Evolutionary conservation across 2,113 vertebrate species (phyloP).

Genomic region (Thoracochromis brauschi): DNA sequence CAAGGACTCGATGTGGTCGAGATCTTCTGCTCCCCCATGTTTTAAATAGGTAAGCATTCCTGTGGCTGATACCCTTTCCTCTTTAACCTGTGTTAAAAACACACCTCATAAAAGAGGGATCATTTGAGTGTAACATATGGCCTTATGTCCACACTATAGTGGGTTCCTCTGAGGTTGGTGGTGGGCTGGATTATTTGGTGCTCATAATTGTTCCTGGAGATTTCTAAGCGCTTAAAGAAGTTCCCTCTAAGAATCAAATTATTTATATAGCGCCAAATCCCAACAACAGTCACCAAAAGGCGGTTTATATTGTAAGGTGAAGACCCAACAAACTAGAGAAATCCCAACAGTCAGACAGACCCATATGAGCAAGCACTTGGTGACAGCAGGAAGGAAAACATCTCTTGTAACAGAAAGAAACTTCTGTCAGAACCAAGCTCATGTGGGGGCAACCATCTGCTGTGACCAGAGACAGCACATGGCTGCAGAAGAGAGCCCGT

Average conservation of each 20-base stretch:
- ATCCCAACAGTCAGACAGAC: not conserved
- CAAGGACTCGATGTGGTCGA: not conserved
- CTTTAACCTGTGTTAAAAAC: slow-evolving; percentile 13
- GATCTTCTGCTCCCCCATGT: not conserved
- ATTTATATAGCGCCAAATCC: not conserved
- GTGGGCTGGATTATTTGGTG: slow-evolving; percentile 13
- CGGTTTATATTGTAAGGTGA: not conserved
- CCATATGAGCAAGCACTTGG: not conserved
- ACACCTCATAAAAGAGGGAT: slow-evolving; percentile 24
- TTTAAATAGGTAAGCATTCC: slow-evolving; percentile 47
- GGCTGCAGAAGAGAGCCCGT: rapidly evolving
- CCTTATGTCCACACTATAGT: slow-evolving; percentile 9
- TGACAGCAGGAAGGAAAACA: not conserved
- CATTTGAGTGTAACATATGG: slow-evolving; percentile 13
- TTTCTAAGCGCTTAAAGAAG: slow-evolving; percentile 26
- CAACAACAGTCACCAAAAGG: not conserved
- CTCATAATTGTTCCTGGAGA: slow-evolving; percentile 40
- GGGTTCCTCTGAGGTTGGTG: slow-evolving; percentile 5
- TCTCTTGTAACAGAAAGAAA: not conserved
- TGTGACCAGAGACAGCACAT: not conserved
- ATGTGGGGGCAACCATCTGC: not conserved
- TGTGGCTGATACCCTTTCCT: slow-evolving; percentile 24
- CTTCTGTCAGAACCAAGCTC: not conserved
- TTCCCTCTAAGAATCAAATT: not conserved
- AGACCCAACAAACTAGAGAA: not conserved